Percentiles rank a stretch among this genome's conserved stretches.
Evolutionary conservation across 1,140 invertebrate species (phyloP).

Genomic region (Aradophagus sp.): DNA sequence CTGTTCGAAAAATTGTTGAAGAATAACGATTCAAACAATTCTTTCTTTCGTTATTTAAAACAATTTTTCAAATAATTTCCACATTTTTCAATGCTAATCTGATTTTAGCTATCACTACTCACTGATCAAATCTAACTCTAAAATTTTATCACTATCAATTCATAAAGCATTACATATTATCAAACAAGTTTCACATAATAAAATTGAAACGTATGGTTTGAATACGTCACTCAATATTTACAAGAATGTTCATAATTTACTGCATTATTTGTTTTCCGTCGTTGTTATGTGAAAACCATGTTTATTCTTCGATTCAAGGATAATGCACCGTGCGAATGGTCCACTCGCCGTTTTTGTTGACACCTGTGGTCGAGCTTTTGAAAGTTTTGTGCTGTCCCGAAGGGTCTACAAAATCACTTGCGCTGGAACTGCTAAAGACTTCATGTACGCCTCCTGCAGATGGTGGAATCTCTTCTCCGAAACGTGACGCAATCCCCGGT

Average conservation of each 20-base stretch:
- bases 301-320: slow-evolving; percentile 50
- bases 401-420: slow-evolving; percentile 75
- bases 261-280: slow-evolving; percentile 17
- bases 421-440: slow-evolving; percentile 80
- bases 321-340: slow-evolving; percentile 77
- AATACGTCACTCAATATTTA: slow-evolving; percentile 33
- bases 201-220: slow-evolving; percentile 8
- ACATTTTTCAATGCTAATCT: no score
- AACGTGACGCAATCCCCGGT: slow-evolving; percentile 78
- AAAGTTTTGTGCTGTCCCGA: slow-evolving; percentile 77
- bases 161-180: slow-evolving; percentile 18
- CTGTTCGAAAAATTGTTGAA: slow-evolving; percentile 46
- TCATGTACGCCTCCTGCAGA: slow-evolving; percentile 72
- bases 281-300: slow-evolving; percentile 8
- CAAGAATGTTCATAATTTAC: slow-evolving; percentile 22
- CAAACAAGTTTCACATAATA: slow-evolving; percentile 18
- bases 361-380: slow-evolving; percentile 78
- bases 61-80: slow-evolving; percentile 43
- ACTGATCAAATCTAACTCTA: slow-evolving; percentile 21
- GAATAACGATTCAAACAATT: slow-evolving; percentile 7
- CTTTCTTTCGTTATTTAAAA: slow-evolving; percentile 14
- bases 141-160: slow-evolving; percentile 36
- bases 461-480: slow-evolving; percentile 64
- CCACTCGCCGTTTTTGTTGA: slow-evolving; percentile 84
- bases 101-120: no score